phyloP scores from a whole-genome alignment of 37 sponge, comb jelly and placozoan genomes.

The Cliona cf. orientalis region DNA sequence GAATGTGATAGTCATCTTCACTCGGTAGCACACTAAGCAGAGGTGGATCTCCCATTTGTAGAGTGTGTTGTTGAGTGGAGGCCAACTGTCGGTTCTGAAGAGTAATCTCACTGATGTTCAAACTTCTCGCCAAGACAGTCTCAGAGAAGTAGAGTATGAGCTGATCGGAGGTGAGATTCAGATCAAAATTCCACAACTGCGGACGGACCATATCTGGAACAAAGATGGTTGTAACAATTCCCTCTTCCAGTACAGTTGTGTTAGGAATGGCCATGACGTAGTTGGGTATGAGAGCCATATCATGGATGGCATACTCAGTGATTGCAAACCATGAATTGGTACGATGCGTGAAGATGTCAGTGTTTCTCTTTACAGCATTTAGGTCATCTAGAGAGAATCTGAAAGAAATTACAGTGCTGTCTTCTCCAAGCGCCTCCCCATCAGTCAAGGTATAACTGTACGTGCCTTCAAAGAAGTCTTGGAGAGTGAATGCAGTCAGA shows the following conservation, averaged over 20 bases:
- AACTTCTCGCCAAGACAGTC: conserved; percentile 72
- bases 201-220: conserved; percentile 72
- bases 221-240: conserved; percentile 61
- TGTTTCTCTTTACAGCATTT: conserved; percentile 88
- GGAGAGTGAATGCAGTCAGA: conserved; percentile 85
- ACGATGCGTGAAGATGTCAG: conserved; percentile 72
- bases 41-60: conserved; percentile 58
- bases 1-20: conserved; percentile 62
- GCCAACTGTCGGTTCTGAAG: conserved; percentile 67
- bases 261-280: conserved; percentile 54
- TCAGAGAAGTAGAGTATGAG: conserved; percentile 88
- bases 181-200: conserved; percentile 76
- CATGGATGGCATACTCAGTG: conserved; percentile 80
- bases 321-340: conserved; percentile 84
- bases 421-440: conserved; percentile 41
- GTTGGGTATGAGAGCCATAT: conserved; percentile 87
- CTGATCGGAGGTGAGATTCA: conserved; percentile 73
- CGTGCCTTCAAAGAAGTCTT: conserved; percentile 89
- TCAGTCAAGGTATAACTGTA: conserved; percentile 79
- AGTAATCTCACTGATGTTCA: conserved; percentile 70
- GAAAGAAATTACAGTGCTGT: conserved; percentile 78
- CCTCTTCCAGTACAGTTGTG: conserved; percentile 56
- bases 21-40: not conserved
- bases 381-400: conserved; percentile 76
- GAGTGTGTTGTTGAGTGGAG: conserved; percentile 26